Conservation (phyloP, 2,888 invertebrate genomes). For the Heteropelma amictum region DNA sequence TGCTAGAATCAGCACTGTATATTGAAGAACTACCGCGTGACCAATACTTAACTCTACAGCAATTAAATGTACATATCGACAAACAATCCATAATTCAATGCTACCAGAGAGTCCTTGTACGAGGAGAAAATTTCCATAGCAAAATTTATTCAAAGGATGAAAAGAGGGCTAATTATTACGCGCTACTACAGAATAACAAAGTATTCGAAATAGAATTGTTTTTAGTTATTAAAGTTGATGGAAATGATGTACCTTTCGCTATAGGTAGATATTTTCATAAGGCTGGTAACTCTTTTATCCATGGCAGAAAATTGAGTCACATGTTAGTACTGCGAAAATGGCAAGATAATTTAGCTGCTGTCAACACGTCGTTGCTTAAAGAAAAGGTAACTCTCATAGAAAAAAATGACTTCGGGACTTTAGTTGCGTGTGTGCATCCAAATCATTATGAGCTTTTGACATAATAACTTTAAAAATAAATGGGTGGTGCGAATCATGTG, state of each 20-base stretch:
- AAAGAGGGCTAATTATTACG: slow-evolving; percentile 40
- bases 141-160: slow-evolving; percentile 15
- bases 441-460: slow-evolving; percentile 10
- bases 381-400: slow-evolving; percentile 28
- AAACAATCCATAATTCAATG: neutral
- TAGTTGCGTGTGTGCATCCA: slow-evolving; percentile 20
- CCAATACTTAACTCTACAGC: slow-evolving; percentile 37
- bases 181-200: slow-evolving; percentile 5
- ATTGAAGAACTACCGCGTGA: slow-evolving; percentile 3
- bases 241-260: neutral
- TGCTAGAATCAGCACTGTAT: slow-evolving; percentile 12
- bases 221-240: neutral
- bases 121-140: slow-evolving; percentile 20
- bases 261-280: slow-evolving; percentile 22
- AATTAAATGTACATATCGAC: slow-evolving; percentile 36
- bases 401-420: neutral
- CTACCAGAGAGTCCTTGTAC: slow-evolving; percentile 22
- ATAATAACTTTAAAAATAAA: neutral
- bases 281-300: slow-evolving; percentile 12
- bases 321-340: slow-evolving; percentile 1
- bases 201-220: slow-evolving; percentile 29
- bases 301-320: slow-evolving; percentile 5
- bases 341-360: neutral
- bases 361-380: slow-evolving; percentile 7
- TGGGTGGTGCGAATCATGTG: no score